Evolutionary conservation across 1,140 invertebrate genomes (phyloP), one percentile per base, ranked within the genome.

Genomic region (Drosophila ohnishii): DNA sequence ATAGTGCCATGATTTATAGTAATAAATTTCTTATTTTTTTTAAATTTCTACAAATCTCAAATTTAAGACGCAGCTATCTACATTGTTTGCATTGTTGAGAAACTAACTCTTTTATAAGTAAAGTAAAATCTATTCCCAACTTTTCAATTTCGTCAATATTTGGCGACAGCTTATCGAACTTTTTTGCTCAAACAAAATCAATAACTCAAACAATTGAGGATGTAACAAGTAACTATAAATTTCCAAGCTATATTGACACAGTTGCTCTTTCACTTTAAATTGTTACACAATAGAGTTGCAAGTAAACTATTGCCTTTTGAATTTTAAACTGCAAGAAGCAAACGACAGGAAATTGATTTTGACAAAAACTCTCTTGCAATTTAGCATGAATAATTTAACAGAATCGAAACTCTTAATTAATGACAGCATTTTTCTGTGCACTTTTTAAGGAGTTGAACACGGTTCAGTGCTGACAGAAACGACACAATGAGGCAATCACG

Each of bases 371-470:
- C 11, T 28, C n/a, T 13, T 34, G 9, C 30, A 42, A 14, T 32
- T 13, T 14, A 63, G 22, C 71, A 74, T 74, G 58, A 62, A 74
- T 74, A 64, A 57, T 44, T 74, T 35, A 74, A 44, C 11, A 28
- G 11, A 30, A 35, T 32, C 42, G 58, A 28, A 42, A 47, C 13
- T 25, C 34, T 30, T 45, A 66, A 63, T 83, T 48, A 73, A 58
- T 70, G 57, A 39, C 56, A 63, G 22, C 48, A 67, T 30, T 42
- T 44, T 69, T 44, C 30, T 37, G 40, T 75, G 35, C 44, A 44
- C 73, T 58, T 16, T 48, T 58, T 58, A 70, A 19, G 55, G 64
- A 76, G 61, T 58, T 53, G 14, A 37, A 73, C 32, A 53, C 37
- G 50, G 5, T 13, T 14, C 16, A 51, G 13, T 40, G 47, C 8